Evolutionary conservation across 2,113 vertebrate genomes (phyloP), one percentile per base, ranked within the genome.

Genomic region (Leptocoma aspasia): DNA sequence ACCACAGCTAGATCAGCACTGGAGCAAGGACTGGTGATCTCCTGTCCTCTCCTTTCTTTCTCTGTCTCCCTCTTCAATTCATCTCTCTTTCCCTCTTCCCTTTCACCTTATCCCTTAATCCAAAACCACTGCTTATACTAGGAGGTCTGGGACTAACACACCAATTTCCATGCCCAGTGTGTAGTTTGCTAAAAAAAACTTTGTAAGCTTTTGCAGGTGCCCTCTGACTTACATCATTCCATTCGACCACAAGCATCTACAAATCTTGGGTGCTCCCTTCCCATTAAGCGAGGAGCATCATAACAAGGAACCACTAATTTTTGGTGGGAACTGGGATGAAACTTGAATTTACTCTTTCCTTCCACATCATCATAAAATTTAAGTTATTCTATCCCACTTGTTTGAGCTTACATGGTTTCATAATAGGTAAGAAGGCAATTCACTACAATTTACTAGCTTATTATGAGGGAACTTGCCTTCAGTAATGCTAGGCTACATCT

Each of bases 361-460:
- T 83, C n/a, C 41, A 59, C 1, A 1, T 63, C 86, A 90, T 9
- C 44, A 30, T 12, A 91, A 42, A 78, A 39, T 78, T 72, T 63
- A 73, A 89, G 9, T 89, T 81, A 14, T 81, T 78, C 47, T 69
- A 0, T 52, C 42, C 15, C 27, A 24, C 20, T 81, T 92, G 9
- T 86, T 78, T 49, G 59, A 87, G 31, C 14, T 91, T 63, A 52
- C 17, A 7, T 2, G 2, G 11, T 89, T 95, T 96, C 8, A 1
- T 81, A 94, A 86, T 52, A 81, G 33, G 13, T 64, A 52, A 81
- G 83, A 94, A 92, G 53, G 56, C 75, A 28, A 77, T 92, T 88
- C 75, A 87, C n/a, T 77, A 65, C 20, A 50, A 31, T 73, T 88
- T 93, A 49, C 64, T 82, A 77, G 53, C 35, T 92, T 91, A 49